Evolutionary conservation across 2,113 vertebrate genomes (phyloP), one percentile per base, ranked within the genome.

Genomic region (Sitta europaea): DNA sequence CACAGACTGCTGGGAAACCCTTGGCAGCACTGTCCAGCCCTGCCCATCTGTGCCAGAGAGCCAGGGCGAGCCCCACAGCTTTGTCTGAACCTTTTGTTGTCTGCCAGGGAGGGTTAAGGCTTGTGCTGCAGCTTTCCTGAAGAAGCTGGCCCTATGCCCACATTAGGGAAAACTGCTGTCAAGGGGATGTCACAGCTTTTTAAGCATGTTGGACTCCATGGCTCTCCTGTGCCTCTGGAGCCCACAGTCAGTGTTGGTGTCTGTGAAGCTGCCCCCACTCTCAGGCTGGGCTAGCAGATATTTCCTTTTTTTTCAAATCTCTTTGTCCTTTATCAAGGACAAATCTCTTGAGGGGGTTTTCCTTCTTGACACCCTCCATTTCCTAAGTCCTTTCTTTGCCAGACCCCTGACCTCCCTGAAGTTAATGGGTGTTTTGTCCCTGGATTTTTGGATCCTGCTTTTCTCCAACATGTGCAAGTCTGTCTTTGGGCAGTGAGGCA

Each of bases 11-110:
- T 4, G 12, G 73, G 8, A 76, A 65, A 40, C 16, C 70, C 59
- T 66, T 62, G 86, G 92, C 61, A 72, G 70, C 24, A 3, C 36
- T 51, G 80, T 54, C 95, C 66, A 24, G 88, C 57, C 80, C 90
- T 77, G 73, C 80, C 71, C 3, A 0, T 21, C 38, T 53, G 61
- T 53, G 68, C 94, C 66, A 40, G 73, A 62, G 67, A 51, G 36
- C 23, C 5, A 54, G 47, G 81, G 55, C 0, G 0, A 89, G 77
- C 63, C 51, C 4, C 0, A 21, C 62, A 40, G 55, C 20, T 73
- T 61, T 8, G 29, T 43, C 29, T 80, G 63, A 53, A 21, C 47
- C 76, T 86, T 86, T 86, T 86, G 47, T 36, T 8, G 0, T 58
- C 51, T 81, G 65, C 77, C 62, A 70, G 50, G 59, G 35, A 77